A percentile compares a stretch with the other conserved stretches of the same genome.
phyloP scores from a whole-genome alignment of 2,888 invertebrate genomes.

The Silvanus unidentatus region DNA sequence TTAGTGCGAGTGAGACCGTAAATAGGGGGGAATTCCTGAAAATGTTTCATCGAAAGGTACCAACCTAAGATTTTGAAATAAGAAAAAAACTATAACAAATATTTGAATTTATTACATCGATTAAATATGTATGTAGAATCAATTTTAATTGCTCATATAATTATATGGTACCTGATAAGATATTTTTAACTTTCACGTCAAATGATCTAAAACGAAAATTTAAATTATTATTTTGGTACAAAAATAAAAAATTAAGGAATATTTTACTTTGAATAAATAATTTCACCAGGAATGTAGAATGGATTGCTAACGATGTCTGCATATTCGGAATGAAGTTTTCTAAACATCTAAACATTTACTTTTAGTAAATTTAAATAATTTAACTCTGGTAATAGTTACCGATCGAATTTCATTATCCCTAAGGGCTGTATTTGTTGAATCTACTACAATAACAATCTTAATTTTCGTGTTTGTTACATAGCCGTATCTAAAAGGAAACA shows the following conservation, averaged over 20 bases:
- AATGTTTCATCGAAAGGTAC: too few relatives aligned
- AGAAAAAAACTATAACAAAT: too few relatives aligned
- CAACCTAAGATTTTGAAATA: too few relatives aligned
- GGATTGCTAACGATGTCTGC: constrained; percentile 95
- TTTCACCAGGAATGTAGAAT: constrained; percentile 90
- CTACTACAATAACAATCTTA: constrained; percentile 88
- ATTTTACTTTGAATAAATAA: constrained; percentile 75
- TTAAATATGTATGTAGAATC: too few relatives aligned
- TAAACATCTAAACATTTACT: constrained; percentile 56
- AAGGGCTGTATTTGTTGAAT: constrained; percentile 79
- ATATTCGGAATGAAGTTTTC: constrained; percentile 86
- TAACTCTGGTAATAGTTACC: constrained; percentile 52
- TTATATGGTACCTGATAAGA: constrained; percentile 47
- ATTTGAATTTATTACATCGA: too few relatives aligned
- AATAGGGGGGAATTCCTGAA: too few relatives aligned
- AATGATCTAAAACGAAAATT: constrained; percentile 54
- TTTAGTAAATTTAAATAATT: too few relatives aligned
- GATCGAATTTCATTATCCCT: constrained; percentile 92
- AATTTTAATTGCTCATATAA: too few relatives aligned
- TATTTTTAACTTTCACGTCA: constrained; percentile 60
- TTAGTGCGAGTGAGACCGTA: too few relatives aligned
- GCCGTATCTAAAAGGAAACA: constrained; percentile 54
- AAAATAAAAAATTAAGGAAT: background rate
- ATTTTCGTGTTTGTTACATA: constrained; percentile 97
- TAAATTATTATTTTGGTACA: constrained; percentile 11